Base-by-base conservation (phyloP, 2,888 invertebrate genomes). In the Drosophila algonquin region DNA sequence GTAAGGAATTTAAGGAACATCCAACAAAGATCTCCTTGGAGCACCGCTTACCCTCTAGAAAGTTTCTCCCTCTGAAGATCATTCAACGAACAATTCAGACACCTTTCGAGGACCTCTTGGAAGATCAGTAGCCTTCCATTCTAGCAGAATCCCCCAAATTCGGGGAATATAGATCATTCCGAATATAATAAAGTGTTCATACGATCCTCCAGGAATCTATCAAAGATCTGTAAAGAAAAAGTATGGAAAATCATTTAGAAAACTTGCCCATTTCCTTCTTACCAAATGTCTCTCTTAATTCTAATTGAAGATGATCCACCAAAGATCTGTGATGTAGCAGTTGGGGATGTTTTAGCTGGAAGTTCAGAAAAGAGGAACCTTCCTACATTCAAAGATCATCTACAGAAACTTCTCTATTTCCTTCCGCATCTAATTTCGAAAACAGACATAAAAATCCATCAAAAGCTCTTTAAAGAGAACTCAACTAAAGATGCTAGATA, bases 401-500 rank as follows among this genome's bases (percentile, higher is more conserved):
- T 2, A 7, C 40, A 14, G 6, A 2, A 2, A 6, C 40, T 5
- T 1, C 40, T n/a, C 7, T 2, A n/a, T 7, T 40, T 40, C 40
- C 40, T 40, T 40, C 40, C 40, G 40, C 30, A 2, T 35, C 12
- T 12, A 14, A 5, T 12, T 35, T n/a, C n/a, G 14, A 40, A 40
- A 40, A 40, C 40, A 14, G 14, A 3, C 3, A 21, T 3, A 21
- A 40, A 14, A 21, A 14, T n/a, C 40, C 40, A 40, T n/a, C 40
- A 40, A 40, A n/a, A 35, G 35, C 35, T 35, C 35, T 35, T 35
- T 35, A 5, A 14, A 40, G n/a, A 40, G n/a, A 14, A 7, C 40
- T 6, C 40, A 40, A n/a, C 40, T 40, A 40, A n/a, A 40, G 40
- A 40, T 40, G 40, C 14, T 7, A n/a, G 57, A 67, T 57, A 68